Percentiles rank a stretch among this genome's conserved stretches.
Conservation (phyloP, 92 coral and sea anemone genomes). For the Micromussa lordhowensis region DNA sequence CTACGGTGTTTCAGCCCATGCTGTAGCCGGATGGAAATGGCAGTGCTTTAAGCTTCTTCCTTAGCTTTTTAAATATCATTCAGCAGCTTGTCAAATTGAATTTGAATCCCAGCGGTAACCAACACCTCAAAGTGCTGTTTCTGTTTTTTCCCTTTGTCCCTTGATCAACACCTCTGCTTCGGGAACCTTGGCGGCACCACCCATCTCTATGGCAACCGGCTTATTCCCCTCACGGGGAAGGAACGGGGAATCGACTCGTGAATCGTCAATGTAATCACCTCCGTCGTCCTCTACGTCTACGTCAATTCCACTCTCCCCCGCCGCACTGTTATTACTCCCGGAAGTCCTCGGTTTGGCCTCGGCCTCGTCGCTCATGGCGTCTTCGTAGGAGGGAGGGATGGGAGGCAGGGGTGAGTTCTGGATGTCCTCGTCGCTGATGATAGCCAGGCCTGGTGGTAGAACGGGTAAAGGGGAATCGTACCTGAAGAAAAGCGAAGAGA, state of each 20-base stretch:
- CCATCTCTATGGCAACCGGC: conserved; percentile 34
- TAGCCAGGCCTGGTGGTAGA: conserved; percentile 22
- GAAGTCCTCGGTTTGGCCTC: not conserved
- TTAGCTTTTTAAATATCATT: not conserved
- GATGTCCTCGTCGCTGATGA: conserved; percentile 29
- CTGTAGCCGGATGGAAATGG: not conserved
- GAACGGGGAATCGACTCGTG: conserved; percentile 18
- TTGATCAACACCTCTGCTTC: conserved; percentile 9
- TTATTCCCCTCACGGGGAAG: conserved; percentile 17
- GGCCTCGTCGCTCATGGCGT: conserved; percentile 24
- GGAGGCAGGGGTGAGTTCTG: conserved; percentile 34
- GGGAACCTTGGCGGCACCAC: not conserved
- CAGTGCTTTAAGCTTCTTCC: not conserved
- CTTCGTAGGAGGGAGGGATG: conserved; percentile 68
- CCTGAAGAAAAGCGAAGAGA: not conserved
- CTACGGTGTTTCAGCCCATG: too few species aligned
- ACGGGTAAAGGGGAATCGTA: conserved; percentile 44
- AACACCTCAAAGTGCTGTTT: conserved; percentile 19
- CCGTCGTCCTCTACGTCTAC: conserved; percentile 36
- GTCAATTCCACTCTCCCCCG: conserved; percentile 51
- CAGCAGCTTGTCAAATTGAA: not conserved
- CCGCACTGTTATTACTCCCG: conserved; percentile 28
- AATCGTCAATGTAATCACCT: conserved; percentile 22
- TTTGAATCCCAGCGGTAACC: not conserved
- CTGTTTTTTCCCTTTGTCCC: not conserved